These are phyloP conservation scores for Troides helena DNA, from an alignment of 2,888 invertebrate genomes.

Conservation along the genomic window DNA sequence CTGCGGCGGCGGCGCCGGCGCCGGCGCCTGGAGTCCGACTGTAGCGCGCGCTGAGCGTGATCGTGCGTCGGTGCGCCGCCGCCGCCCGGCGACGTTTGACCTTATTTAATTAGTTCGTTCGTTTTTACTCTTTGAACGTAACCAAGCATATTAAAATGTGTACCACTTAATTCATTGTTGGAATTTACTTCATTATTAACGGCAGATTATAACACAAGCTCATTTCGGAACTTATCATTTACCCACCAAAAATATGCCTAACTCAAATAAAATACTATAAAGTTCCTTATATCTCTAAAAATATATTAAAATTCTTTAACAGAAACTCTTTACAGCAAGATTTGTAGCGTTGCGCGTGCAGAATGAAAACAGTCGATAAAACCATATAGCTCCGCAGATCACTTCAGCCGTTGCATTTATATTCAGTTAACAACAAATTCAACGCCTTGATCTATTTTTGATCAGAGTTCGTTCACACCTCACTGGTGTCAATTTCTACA, in stretches of 20 bases:
- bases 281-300: too few relatives aligned
- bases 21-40: conserved; percentile 51
- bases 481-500: conserved; percentile 57
- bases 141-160: conserved; percentile 72
- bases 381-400: conserved; percentile 39
- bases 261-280: too few relatives aligned
- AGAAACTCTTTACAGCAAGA: not conserved
- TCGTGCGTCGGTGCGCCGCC: conserved; percentile 30
- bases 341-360: too few relatives aligned
- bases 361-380: not conserved
- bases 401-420: conserved; percentile 46
- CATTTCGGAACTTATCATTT: not conserved
- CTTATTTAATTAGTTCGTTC: conserved; percentile 80
- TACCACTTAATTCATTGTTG: conserved; percentile 70
- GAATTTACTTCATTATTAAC: conserved; percentile 57
- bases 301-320: too few relatives aligned
- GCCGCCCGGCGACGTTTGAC: conserved; percentile 68
- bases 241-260: too few relatives aligned
- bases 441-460: conserved; percentile 63
- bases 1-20: too few relatives aligned
- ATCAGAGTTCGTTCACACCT: conserved; percentile 68
- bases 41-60: conserved; percentile 43
- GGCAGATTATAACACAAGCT: conserved; percentile 17
- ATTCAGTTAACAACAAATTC: conserved; percentile 26
- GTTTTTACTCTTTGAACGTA: conserved; percentile 77